A percentile compares a stretch with the other conserved stretches of the same genome.
These are phyloP conservation scores for Phragmatobia fuliginosa DNA, from an alignment of 2,888 invertebrate genomes.

Conservation along the genomic window DNA sequence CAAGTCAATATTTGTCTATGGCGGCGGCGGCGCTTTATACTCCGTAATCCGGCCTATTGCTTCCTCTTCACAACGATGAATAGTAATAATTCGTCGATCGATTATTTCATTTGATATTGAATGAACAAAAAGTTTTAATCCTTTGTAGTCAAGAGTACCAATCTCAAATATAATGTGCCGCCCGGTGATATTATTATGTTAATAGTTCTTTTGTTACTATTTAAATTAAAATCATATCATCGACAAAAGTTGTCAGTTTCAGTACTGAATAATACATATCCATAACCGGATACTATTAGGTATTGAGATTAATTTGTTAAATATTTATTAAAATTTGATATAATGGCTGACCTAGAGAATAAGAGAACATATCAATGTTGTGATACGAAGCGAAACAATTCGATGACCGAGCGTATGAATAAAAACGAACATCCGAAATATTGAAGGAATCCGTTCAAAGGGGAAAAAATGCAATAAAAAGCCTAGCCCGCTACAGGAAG, in stretches of 20 bases:
- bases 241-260: slow-evolving; percentile 22
- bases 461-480: slow-evolving; percentile 86
- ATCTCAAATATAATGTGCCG: slow-evolving; percentile 57
- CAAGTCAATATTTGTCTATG: slow-evolving; percentile 85
- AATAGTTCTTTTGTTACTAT: slow-evolving; percentile 70
- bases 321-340: background rate
- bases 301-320: background rate
- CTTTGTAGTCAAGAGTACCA: slow-evolving; percentile 73
- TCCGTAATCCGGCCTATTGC: slow-evolving; percentile 77
- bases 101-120: slow-evolving; percentile 77
- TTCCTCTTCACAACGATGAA: slow-evolving; percentile 81
- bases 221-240: slow-evolving; percentile 34
- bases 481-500: slow-evolving; percentile 79
- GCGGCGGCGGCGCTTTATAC: slow-evolving; percentile 79
- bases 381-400: slow-evolving; percentile 83
- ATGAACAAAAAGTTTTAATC: slow-evolving; percentile 74
- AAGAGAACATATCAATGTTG: slow-evolving; percentile 71
- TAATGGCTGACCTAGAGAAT: slow-evolving; percentile 48
- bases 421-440: slow-evolving; percentile 85
- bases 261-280: background rate
- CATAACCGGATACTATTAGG: slow-evolving; percentile 17
- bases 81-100: slow-evolving; percentile 82
- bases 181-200: slow-evolving; percentile 53
- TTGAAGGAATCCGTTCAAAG: slow-evolving; percentile 86
- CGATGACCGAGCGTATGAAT: slow-evolving; percentile 83